Percentiles rank a stretch among this genome's conserved stretches.
Evolutionary conservation across 2,888 invertebrate genomes (phyloP).

Genomic region (Amitus sp.): DNA sequence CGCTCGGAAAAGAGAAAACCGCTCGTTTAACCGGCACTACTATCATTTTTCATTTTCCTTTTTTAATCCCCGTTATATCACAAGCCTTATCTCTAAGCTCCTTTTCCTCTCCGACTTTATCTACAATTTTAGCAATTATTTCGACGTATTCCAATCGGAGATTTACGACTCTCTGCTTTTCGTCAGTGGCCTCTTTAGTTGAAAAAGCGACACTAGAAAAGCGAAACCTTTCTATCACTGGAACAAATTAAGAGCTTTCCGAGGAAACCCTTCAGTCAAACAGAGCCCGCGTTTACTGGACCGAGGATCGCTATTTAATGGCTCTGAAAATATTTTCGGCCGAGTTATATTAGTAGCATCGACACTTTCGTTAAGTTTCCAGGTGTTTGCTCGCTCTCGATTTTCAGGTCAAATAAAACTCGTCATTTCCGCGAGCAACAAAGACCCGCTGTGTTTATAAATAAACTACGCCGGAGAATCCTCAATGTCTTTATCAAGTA

Average conservation of each 20-base stretch:
- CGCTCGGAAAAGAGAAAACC: slow-evolving; percentile 39
- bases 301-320: too few relatives aligned
- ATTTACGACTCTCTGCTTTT: too few relatives aligned
- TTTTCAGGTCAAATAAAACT: too few relatives aligned
- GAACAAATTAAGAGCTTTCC: background rate
- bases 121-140: too few relatives aligned
- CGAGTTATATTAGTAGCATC: background rate
- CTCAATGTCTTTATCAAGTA: slow-evolving; percentile 5
- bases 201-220: background rate
- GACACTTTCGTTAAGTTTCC: background rate
- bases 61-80: background rate
- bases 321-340: background rate
- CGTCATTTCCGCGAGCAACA: background rate
- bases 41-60: slow-evolving; percentile 6
- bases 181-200: too few relatives aligned
- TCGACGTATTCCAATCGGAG: too few relatives aligned
- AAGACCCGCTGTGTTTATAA: background rate
- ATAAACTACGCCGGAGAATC: background rate
- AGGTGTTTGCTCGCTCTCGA: background rate
- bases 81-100: background rate
- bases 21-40: slow-evolving; percentile 9
- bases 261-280: background rate
- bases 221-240: background rate
- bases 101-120: too few relatives aligned
- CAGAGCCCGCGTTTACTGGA: too few relatives aligned